A percentile compares a stretch with the other conserved stretches of the same genome.
phyloP scores from a whole-genome alignment of 2,113 vertebrate species.

The Tautogolabrus adspersus region DNA sequence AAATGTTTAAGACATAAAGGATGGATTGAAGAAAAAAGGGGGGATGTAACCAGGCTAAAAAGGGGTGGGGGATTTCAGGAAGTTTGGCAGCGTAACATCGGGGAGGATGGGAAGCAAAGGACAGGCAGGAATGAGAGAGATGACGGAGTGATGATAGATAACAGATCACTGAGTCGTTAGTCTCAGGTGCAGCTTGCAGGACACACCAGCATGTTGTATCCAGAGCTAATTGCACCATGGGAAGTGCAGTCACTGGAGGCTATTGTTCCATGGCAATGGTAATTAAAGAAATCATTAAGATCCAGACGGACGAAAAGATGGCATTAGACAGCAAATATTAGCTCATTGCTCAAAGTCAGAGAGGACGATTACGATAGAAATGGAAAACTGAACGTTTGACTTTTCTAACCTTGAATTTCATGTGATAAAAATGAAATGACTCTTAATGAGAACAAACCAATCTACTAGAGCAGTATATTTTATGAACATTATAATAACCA shows the following conservation, averaged over 20 bases:
- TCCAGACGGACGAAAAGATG: conserved; percentile 48
- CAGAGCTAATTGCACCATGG: conserved; percentile 63
- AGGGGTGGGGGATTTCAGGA: conserved; percentile 54
- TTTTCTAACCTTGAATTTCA: conserved; percentile 1
- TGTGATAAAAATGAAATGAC: background rate
- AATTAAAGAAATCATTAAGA: conserved; percentile 77
- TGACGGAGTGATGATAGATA: conserved; percentile 70
- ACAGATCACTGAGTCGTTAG: conserved; percentile 59
- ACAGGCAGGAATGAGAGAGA: conserved; percentile 14
- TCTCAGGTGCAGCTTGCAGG: conserved; percentile 72
- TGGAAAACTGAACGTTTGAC: background rate
- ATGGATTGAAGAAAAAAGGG: conserved; percentile 19
- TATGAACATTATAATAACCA: too few species aligned
- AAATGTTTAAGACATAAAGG: conserved; percentile 44
- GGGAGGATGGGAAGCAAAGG: conserved; percentile 8
- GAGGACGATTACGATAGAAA: conserved; percentile 3
- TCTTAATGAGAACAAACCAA: background rate
- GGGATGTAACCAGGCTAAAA: background rate
- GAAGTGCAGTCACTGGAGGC: conserved; percentile 36
- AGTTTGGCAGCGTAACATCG: conserved; percentile 21
- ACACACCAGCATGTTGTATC: conserved; percentile 43
- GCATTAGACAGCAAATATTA: conserved; percentile 57
- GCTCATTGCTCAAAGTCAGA: conserved; percentile 66
- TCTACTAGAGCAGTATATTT: background rate
- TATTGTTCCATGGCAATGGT: conserved; percentile 55